These are phyloP conservation scores for Ellobium chinense DNA, from an alignment of 2,888 invertebrate genomes.

Conservation along the genomic window DNA sequence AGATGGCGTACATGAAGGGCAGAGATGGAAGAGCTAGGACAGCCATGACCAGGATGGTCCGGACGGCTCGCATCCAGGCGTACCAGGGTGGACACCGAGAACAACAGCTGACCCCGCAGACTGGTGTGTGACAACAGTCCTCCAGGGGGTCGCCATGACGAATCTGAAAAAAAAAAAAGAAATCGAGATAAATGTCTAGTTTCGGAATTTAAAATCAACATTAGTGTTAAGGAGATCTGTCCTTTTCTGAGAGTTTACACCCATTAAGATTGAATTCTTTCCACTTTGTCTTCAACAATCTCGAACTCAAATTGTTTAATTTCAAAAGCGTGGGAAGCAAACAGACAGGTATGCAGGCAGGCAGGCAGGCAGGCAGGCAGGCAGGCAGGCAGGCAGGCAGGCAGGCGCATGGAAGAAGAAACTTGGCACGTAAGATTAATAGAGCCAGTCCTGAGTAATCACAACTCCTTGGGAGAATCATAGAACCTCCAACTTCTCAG, in stretches of 20 bases:
- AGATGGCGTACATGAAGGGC: constrained; percentile 44
- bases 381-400: neutral
- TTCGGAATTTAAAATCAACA: neutral
- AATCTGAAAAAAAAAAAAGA: constrained; percentile 15
- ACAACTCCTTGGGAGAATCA: too few relatives aligned
- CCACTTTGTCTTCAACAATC: too few relatives aligned
- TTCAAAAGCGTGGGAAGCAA: neutral
- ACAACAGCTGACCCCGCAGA: constrained; percentile 39
- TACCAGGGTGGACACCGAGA: constrained; percentile 43
- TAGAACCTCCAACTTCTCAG: too few relatives aligned
- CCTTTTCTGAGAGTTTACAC: too few relatives aligned
- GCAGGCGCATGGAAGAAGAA: too few relatives aligned
- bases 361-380: neutral
- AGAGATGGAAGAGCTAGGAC: constrained; percentile 42
- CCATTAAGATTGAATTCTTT: too few relatives aligned
- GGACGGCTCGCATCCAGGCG: constrained; percentile 28
- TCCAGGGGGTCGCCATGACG: constrained; percentile 46
- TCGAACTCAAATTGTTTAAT: too few relatives aligned
- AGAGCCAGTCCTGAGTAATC: too few relatives aligned
- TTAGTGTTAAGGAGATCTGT: too few relatives aligned
- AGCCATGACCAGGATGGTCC: constrained; percentile 41
- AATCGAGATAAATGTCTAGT: neutral
- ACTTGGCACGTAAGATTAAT: too few relatives aligned
- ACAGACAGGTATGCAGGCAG: neutral
- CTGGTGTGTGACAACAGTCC: constrained; percentile 42